A percentile compares a stretch with the other conserved stretches of the same genome.
Conservation (phyloP, 2,888 invertebrate genomes). For the Idaea biselata region DNA sequence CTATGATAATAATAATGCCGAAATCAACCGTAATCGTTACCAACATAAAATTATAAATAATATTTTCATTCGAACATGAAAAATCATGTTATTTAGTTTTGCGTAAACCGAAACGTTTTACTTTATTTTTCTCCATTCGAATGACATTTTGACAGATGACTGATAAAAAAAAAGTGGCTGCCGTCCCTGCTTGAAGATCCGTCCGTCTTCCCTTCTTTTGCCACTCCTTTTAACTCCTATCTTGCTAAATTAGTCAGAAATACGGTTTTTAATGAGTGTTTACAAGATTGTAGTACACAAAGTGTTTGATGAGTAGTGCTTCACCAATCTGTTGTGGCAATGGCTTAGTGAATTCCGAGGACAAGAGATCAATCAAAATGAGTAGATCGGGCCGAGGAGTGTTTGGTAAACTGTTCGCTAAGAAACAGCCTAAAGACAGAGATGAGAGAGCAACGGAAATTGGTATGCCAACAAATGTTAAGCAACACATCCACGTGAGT, state of each 20-base stretch:
- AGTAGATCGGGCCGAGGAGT: constrained; percentile 74
- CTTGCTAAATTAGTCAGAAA: constrained; percentile 41
- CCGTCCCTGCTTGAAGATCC: constrained; percentile 43
- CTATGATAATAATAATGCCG: not conserved
- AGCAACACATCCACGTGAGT: constrained; percentile 92
- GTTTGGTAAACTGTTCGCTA: constrained; percentile 75
- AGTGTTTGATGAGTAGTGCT: not conserved
- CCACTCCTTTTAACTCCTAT: constrained; percentile 59
- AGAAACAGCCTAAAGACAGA: constrained; percentile 62
- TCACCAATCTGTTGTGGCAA: constrained; percentile 30
- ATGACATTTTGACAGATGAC: constrained; percentile 54
- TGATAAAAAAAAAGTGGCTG: constrained; percentile 42
- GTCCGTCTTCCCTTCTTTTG: constrained; percentile 54
- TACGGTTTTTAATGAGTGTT: constrained; percentile 43
- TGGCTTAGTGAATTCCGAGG: constrained; percentile 51
- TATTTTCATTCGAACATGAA: not conserved
- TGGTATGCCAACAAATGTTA: constrained; percentile 91
- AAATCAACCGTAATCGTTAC: constrained; percentile 4
- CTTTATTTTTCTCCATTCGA: constrained; percentile 26
- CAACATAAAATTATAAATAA: not conserved
- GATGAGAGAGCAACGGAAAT: constrained; percentile 84
- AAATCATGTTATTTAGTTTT: constrained; percentile 3
- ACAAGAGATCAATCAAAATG: constrained; percentile 59
- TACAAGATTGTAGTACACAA: constrained; percentile 36
- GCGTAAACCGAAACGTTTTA: constrained; percentile 30